These are phyloP conservation scores for Baryphthengus martii DNA, from an alignment of 2,113 vertebrate species.

Conservation along the genomic window DNA sequence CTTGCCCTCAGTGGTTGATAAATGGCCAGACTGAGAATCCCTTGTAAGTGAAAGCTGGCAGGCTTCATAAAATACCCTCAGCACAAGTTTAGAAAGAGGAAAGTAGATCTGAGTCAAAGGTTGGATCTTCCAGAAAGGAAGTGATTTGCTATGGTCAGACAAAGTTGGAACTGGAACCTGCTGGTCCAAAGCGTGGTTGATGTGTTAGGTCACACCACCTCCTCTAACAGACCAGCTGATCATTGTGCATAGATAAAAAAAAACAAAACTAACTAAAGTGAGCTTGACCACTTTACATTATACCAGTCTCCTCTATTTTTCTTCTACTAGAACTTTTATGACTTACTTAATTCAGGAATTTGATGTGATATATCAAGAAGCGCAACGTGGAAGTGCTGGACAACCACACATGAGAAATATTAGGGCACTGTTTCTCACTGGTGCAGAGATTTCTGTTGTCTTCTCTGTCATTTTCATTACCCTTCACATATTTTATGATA, in stretches of 20 bases:
- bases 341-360: neutral
- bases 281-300: rapidly evolving
- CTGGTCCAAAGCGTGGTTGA: neutral
- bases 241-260: neutral
- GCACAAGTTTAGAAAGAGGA: neutral
- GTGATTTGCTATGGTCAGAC: neutral
- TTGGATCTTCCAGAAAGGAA: neutral
- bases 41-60: neutral
- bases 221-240: neutral
- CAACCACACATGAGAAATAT: rapidly evolving
- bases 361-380: neutral
- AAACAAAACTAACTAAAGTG: no score
- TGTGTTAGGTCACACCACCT: neutral
- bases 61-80: neutral
- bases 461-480: neutral
- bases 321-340: neutral
- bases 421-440: neutral
- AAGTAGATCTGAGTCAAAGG: neutral
- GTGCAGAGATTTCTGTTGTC: neutral
- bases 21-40: neutral
- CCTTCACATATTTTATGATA: neutral
- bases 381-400: neutral
- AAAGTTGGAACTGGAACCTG: neutral
- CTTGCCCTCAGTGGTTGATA: neutral
- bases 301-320: neutral